Conservation (phyloP, 2,113 vertebrate species). For the Alligator sinensis region DNA sequence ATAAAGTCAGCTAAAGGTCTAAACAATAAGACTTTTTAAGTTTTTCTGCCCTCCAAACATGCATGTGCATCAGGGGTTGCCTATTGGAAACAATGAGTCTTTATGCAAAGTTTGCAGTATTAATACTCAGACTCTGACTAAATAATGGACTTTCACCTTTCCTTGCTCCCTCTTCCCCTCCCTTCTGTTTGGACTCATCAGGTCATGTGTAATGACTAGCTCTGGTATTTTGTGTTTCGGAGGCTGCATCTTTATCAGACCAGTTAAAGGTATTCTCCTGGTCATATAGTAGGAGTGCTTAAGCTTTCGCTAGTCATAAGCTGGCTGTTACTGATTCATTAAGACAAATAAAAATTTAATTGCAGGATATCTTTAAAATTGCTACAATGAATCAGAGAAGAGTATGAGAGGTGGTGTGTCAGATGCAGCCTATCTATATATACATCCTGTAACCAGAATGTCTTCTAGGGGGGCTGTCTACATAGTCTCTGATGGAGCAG, state of each 20-base stretch:
- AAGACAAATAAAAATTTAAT: background rate
- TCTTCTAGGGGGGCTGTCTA: background rate
- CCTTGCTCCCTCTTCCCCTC: background rate
- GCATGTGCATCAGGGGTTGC: background rate
- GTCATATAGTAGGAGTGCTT: background rate
- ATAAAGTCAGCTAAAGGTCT: background rate
- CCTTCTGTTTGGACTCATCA: background rate
- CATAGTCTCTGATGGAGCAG: background rate
- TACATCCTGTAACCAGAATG: background rate
- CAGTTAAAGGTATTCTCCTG: background rate
- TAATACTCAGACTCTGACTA: background rate
- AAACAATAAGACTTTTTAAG: background rate
- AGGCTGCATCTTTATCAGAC: background rate
- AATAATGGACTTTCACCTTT: background rate
- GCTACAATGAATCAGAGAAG: conserved; percentile 4
- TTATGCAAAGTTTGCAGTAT: background rate
- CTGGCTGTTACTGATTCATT: conserved; percentile 2
- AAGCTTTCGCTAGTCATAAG: conserved; percentile 16
- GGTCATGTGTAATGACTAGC: background rate
- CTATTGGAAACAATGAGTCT: background rate
- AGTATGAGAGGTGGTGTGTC: background rate
- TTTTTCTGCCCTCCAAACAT: background rate
- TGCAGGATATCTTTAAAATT: conserved; percentile 3
- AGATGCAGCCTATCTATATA: conserved; percentile 1
- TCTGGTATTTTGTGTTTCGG: background rate